Evolutionary conservation across 2,888 invertebrate species (phyloP), one percentile per base, ranked within the genome.

Genomic region (Notocelia uddmanniana): DNA sequence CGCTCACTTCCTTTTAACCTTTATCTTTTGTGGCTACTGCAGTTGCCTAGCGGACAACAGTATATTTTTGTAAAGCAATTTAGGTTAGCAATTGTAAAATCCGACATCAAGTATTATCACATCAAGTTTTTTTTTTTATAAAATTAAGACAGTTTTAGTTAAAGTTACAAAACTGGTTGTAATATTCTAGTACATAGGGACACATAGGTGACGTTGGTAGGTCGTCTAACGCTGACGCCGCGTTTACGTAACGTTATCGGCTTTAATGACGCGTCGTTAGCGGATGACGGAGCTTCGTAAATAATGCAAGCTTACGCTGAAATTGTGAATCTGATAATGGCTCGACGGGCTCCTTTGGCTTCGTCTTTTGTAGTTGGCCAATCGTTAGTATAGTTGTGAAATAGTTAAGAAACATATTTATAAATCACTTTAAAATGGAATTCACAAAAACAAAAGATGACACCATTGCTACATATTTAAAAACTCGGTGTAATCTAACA

Each of bases 221-320:
- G 54, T 59, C 50, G 31, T 23, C 58, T 68, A 59, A 59, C 58
- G 50, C 50, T 26, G 48, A 62, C 48, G 54, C 34, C 26, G 18
- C 57, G 48, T 50, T 59, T 50, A 58, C 48, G 68, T 54, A 15
- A 54, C 58, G 48, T 50, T 64, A 64, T 68, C 68, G 48, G 68
- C 31, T 68, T 50, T 68, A 68, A 68, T 68, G 68, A 68, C 58
- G 58, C 48, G 48, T 59, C 68, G 68, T 68, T 68, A 59, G 68
- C 19, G 11, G 57, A 45, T 55, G 55, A 58, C 34, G 50, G 6
- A 45, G 18, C 45, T 34, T 48, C 57, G 59, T 59, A 54, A 64
- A 64, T 64, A 63, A 64, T 64, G 52, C 64, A 54, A 34, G 52
- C 52, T 52, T 19, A 6, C 3, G 5, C 41, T 41, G 34, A 54